These are phyloP conservation scores for Eupithecia tripunctaria DNA, from an alignment of 2,888 invertebrate genomes.

Conservation along the genomic window DNA sequence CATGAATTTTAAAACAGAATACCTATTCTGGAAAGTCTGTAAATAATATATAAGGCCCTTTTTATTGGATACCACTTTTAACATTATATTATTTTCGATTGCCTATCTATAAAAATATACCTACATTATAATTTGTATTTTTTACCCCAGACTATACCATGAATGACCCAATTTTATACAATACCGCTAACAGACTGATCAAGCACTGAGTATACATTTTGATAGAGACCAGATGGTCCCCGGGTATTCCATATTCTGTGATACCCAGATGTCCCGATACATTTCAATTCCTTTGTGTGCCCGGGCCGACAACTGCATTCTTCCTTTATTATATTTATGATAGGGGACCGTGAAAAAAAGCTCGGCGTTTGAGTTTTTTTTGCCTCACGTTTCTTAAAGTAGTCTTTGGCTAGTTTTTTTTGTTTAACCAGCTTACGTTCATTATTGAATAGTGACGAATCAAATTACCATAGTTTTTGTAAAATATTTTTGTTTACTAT, in stretches of 20 bases:
- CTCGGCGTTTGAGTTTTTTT: background rate
- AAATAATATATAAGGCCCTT: background rate
- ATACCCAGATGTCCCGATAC: background rate
- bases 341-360: background rate
- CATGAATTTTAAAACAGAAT: too few relatives aligned
- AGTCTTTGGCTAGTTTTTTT: background rate
- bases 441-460: too few relatives aligned
- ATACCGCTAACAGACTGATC: background rate
- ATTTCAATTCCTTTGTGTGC: background rate
- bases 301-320: background rate
- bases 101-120: too few relatives aligned
- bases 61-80: background rate
- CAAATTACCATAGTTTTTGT: background rate
- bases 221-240: background rate
- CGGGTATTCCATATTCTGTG: background rate
- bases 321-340: background rate
- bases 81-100: background rate
- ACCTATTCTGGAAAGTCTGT: background rate
- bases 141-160: background rate
- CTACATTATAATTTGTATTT: background rate
- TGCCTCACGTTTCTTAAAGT: background rate
- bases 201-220: background rate
- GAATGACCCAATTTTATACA: background rate
- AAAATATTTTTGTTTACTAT: too few relatives aligned
- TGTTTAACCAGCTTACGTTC: background rate